A percentile compares a stretch with the other conserved stretches of the same genome.
These are phyloP conservation scores for Seriola rivoliana DNA, from an alignment of 2,113 vertebrate genomes.

Conservation along the genomic window DNA sequence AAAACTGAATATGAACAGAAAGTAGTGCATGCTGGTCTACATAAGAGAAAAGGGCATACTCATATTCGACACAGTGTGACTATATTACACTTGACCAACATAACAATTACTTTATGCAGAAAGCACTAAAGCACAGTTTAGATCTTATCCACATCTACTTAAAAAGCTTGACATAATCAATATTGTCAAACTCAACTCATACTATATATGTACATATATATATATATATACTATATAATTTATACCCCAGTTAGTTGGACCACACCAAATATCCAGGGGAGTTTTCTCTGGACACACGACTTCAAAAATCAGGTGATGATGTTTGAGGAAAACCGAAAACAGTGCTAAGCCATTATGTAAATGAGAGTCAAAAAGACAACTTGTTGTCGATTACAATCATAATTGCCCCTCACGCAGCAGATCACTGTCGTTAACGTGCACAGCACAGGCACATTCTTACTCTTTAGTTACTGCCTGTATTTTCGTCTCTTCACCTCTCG, in stretches of 20 bases:
- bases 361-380: slow-evolving; percentile 36
- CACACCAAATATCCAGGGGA: neutral
- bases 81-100: neutral
- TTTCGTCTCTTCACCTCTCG: slow-evolving; percentile 33
- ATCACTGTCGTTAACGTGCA: slow-evolving; percentile 9
- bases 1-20: neutral
- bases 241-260: neutral
- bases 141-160: neutral
- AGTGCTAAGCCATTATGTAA: slow-evolving; percentile 16
- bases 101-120: neutral
- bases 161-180: neutral
- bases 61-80: neutral
- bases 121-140: neutral
- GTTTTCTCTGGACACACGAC: neutral
- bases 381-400: slow-evolving; percentile 43
- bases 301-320: neutral
- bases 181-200: neutral
- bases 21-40: neutral
- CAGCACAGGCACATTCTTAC: neutral
- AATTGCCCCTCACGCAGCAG: slow-evolving; percentile 34
- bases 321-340: slow-evolving; percentile 10
- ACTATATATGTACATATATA: no score
- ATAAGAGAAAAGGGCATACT: neutral
- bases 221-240: neutral
- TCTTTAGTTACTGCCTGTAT: slow-evolving; percentile 22